phyloP scores from a whole-genome alignment of 1,140 invertebrate genomes.

The Diachasmimorpha longicaudata region DNA sequence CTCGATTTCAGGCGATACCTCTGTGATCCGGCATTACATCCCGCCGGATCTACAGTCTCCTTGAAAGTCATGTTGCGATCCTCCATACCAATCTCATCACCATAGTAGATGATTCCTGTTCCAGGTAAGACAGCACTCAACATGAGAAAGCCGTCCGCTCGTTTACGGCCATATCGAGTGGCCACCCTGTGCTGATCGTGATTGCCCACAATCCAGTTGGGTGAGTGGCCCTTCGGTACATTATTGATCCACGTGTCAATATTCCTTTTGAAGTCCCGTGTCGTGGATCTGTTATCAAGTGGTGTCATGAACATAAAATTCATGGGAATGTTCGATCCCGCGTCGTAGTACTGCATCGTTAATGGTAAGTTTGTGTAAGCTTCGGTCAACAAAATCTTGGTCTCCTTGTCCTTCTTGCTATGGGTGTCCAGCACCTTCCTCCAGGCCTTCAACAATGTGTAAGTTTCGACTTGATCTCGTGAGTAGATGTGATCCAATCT shows the following conservation, averaged over 20 bases:
- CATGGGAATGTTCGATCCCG: conserved; percentile 66
- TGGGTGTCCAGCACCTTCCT: conserved; percentile 38
- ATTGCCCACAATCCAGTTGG: conserved; percentile 66
- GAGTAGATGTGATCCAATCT: conserved; percentile 49
- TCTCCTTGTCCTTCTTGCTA: conserved; percentile 26
- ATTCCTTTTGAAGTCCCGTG: conserved; percentile 60
- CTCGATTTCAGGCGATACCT: conserved; percentile 39
- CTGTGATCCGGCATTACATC: conserved; percentile 37
- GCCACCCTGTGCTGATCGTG: conserved; percentile 74
- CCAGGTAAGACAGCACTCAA: conserved; percentile 70
- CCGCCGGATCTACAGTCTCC: conserved; percentile 10
- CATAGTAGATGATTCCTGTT: conserved; percentile 75
- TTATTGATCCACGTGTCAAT: conserved; percentile 67
- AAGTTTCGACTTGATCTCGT: conserved; percentile 49
- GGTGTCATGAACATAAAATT: conserved; percentile 67
- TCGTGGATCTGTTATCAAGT: conserved; percentile 62
- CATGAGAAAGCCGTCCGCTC: conserved; percentile 71
- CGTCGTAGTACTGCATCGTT: conserved; percentile 69
- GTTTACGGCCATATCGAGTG: conserved; percentile 66
- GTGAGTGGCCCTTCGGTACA: conserved; percentile 29
- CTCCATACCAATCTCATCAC: conserved; percentile 80
- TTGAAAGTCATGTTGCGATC: conserved; percentile 66
- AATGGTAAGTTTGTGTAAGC: conserved; percentile 63
- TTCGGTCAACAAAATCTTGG: conserved; percentile 63
- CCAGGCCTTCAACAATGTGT: conserved; percentile 50